Conservation (phyloP, 2,888 invertebrate species). For the Noctua comes region DNA sequence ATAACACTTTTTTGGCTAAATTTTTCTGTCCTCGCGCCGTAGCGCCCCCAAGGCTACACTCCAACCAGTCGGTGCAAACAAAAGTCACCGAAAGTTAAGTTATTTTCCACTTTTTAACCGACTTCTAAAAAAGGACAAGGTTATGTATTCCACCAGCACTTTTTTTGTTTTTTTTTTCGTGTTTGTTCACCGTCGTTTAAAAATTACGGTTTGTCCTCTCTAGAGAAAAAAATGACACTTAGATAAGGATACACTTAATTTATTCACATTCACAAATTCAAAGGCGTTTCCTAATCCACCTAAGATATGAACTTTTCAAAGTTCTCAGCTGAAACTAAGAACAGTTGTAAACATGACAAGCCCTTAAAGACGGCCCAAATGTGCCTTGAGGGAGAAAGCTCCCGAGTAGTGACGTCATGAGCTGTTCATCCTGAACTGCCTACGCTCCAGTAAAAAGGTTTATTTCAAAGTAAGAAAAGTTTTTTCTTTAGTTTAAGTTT, state of each 20-base stretch:
- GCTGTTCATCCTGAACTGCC: constrained; percentile 8
- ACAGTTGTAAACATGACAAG: constrained; percentile 11
- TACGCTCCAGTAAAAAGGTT: constrained; percentile 20
- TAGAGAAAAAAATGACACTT: neutral
- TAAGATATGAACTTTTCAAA: neutral
- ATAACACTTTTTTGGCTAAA: too few species aligned
- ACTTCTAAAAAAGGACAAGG: too few species aligned
- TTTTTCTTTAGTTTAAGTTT: neutral
- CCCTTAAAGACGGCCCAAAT: constrained; percentile 37
- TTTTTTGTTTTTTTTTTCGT: too few species aligned
- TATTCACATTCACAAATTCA: neutral
- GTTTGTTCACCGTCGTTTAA: too few species aligned
- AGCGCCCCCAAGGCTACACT: too few species aligned
- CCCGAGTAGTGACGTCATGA: constrained; percentile 25
- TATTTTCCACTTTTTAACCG: too few species aligned
- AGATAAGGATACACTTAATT: neutral
- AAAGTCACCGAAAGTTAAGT: too few species aligned
- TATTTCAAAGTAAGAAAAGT: neutral
- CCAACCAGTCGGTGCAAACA: too few species aligned
- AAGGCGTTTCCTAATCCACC: neutral
- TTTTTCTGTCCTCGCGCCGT: too few species aligned
- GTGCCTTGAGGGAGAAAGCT: constrained; percentile 6
- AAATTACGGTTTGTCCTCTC: neutral
- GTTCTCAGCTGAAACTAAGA: neutral
- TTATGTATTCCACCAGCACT: too few species aligned